Conservation (phyloP, 2,797 vertebrate genomes). For the Propithecus deckenii region DNA sequence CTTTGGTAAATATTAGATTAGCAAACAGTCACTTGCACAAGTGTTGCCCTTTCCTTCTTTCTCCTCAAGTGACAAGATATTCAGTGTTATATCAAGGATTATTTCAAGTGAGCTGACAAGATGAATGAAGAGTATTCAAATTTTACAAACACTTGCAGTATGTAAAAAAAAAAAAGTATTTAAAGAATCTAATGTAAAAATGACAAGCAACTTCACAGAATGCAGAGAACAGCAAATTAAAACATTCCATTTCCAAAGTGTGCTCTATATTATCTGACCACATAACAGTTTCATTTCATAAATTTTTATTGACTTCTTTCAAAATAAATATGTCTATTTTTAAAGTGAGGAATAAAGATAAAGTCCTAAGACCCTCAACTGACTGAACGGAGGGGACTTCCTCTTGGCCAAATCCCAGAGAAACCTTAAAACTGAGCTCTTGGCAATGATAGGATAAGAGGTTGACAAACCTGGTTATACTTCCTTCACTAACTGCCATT, state of each 20-base stretch:
- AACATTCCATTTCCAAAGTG: neutral
- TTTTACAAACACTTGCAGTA: neutral
- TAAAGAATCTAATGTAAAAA: neutral
- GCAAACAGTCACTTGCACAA: neutral
- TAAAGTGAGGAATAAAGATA: neutral
- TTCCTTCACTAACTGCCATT: neutral
- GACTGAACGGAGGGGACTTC: neutral
- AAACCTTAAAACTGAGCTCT: neutral
- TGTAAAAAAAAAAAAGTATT: neutral
- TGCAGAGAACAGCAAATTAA: neutral
- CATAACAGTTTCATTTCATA: neutral
- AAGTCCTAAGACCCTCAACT: neutral
- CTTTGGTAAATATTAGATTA: neutral
- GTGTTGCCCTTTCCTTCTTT: neutral
- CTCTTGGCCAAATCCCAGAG: neutral
- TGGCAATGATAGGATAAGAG: neutral
- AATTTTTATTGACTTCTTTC: neutral
- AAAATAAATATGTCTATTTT: neutral
- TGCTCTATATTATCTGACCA: neutral
- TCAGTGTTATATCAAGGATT: neutral
- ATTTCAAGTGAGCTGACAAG: neutral
- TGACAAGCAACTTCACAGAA: neutral
- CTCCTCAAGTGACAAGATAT: neutral
- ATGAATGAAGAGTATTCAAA: neutral
- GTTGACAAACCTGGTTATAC: neutral